These are phyloP conservation scores for Hozukius guyotensis DNA, from an alignment of 2,797 vertebrate genomes.

Conservation along the genomic window DNA sequence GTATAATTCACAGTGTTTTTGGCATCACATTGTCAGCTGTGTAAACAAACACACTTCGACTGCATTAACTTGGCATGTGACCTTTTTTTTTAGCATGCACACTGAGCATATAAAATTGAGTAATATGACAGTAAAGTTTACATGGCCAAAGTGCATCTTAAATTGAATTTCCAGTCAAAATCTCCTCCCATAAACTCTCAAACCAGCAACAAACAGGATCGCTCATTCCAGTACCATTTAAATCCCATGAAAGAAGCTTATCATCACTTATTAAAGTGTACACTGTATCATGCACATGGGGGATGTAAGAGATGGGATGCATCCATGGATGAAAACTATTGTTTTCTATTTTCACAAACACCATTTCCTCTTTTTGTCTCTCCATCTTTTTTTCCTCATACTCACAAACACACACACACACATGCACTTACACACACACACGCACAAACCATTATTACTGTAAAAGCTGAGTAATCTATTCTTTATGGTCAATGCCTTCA, in stretches of 20 bases:
- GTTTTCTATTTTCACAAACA: constrained; percentile 46
- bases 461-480: constrained; percentile 76
- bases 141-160: background rate
- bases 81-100: constrained; percentile 7
- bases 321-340: constrained; percentile 38
- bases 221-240: background rate
- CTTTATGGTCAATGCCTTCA: constrained; percentile 73
- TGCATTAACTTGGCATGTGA: constrained; percentile 26
- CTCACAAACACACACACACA: background rate
- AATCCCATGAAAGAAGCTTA: constrained; percentile 21
- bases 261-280: constrained; percentile 11
- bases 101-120: background rate
- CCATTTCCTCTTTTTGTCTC: constrained; percentile 10
- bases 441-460: constrained; percentile 38
- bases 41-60: constrained; percentile 1
- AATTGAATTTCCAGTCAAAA: background rate
- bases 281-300: background rate
- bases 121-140: constrained; percentile 13
- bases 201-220: background rate
- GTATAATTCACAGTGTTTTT: constrained; percentile 48
- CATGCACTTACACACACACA: background rate
- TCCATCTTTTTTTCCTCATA: background rate
- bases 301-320: constrained; percentile 16
- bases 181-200: constrained; percentile 1
- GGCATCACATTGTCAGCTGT: constrained; percentile 12